These are phyloP conservation scores for Sesia bembeciformis DNA, from an alignment of 2,888 invertebrate genomes.

Conservation along the genomic window DNA sequence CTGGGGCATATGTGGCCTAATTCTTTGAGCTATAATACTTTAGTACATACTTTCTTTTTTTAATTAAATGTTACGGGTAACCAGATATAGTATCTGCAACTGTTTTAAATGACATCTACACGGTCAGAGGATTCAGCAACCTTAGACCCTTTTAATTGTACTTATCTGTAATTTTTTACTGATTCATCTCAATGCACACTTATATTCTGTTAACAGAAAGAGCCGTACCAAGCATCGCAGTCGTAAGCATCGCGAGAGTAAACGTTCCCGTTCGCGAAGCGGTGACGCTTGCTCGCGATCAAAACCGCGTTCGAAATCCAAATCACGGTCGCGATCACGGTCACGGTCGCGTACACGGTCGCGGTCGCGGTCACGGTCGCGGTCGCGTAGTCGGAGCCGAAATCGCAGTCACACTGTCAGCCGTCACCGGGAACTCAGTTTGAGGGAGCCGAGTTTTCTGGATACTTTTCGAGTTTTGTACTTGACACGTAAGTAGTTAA, in stretches of 20 bases:
- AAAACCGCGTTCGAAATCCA: slow-evolving; percentile 6
- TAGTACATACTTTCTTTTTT: no score
- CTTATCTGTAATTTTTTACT: no score
- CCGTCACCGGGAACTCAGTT: slow-evolving; percentile 26
- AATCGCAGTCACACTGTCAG: slow-evolving; percentile 23
- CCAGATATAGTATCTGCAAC: no score
- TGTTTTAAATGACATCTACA: no score
- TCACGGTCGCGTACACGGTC: slow-evolving; percentile 12
- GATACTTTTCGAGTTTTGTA: slow-evolving; percentile 60
- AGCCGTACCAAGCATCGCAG: slow-evolving; percentile 36
- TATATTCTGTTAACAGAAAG: background rate
- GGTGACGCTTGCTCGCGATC: slow-evolving; percentile 6
- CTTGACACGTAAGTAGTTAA: slow-evolving; percentile 40
- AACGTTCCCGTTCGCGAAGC: slow-evolving; percentile 21
- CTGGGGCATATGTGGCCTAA: no score
- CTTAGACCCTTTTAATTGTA: no score
- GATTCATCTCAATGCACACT: no score
- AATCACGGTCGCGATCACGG: slow-evolving; percentile 16
- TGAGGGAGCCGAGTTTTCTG: slow-evolving; percentile 44
- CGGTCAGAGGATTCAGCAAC: no score
- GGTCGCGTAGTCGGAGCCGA: slow-evolving; percentile 19
- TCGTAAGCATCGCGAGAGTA: slow-evolving; percentile 18
- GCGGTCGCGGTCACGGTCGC: slow-evolving; percentile 19
- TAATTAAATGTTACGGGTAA: no score
- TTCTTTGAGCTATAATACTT: no score